A percentile compares a stretch with the other conserved stretches of the same genome.
phyloP scores from a whole-genome alignment of 2,113 vertebrate genomes.

The Protobothrops flavoviridis region DNA sequence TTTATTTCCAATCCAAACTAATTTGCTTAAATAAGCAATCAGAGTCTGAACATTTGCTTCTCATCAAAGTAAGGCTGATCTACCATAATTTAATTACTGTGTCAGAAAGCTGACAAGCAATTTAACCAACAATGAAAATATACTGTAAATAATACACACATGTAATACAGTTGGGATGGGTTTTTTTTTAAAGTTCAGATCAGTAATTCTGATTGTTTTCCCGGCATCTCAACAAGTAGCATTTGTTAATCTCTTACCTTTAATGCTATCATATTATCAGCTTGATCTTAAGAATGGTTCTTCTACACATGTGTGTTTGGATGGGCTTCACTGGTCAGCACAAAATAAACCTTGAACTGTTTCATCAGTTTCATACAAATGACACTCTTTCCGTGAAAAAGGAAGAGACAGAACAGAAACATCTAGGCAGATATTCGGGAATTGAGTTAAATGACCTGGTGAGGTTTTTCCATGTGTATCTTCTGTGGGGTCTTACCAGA shows the following conservation, averaged over 20 bases:
- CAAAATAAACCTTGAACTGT: not conserved
- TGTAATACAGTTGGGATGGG: not conserved
- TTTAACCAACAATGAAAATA: constrained; percentile 41
- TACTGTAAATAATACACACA: constrained; percentile 26
- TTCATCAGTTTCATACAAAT: not conserved
- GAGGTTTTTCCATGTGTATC: no score
- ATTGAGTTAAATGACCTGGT: no score
- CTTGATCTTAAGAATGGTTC: not conserved
- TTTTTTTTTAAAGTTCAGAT: not conserved
- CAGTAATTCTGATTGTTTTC: not conserved
- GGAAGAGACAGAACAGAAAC: not conserved
- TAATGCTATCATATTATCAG: not conserved
- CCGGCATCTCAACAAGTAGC: not conserved
- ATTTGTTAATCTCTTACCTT: not conserved
- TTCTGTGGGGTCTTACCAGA: no score
- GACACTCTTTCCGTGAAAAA: not conserved
- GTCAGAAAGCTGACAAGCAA: constrained; percentile 34
- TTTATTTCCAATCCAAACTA: constrained; percentile 21
- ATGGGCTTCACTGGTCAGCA: not conserved
- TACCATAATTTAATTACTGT: constrained; percentile 20
- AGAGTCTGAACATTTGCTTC: constrained; percentile 29
- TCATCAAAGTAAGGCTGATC: constrained; percentile 17
- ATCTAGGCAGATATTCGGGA: no score
- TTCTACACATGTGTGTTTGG: no score
- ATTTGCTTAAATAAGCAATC: constrained; percentile 32